Conservation (phyloP, 2,113 vertebrate species). For the Peromyscus maniculatus region DNA sequence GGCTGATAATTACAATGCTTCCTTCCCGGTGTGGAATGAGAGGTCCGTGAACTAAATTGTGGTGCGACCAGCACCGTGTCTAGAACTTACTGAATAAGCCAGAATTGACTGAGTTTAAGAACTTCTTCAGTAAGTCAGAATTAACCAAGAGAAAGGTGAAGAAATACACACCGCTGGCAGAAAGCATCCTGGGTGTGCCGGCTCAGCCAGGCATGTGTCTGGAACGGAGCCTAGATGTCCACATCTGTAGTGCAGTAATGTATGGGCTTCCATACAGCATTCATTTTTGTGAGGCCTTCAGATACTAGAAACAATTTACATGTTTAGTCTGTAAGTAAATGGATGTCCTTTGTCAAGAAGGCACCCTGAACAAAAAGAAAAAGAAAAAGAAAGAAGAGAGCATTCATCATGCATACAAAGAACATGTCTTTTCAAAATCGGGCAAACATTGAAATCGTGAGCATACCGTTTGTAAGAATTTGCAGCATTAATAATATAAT, state of each 20-base stretch:
- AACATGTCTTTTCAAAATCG: constrained; percentile 17
- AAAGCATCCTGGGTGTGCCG: not conserved
- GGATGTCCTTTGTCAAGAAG: constrained; percentile 27
- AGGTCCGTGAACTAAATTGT: not conserved
- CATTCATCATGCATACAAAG: constrained; percentile 32
- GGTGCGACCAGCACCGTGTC: not conserved
- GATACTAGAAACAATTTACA: constrained; percentile 8
- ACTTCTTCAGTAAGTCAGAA: constrained; percentile 40
- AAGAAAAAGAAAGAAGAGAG: not conserved
- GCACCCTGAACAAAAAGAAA: not conserved
- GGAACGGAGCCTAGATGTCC: not conserved
- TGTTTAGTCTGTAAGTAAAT: constrained; percentile 56
- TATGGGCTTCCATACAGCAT: constrained; percentile 4
- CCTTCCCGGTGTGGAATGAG: not conserved
- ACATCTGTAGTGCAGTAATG: not conserved
- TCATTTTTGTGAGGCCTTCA: not conserved
- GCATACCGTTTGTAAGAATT: constrained; percentile 35
- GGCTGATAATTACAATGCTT: not conserved
- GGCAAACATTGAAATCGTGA: constrained; percentile 45
- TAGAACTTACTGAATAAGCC: constrained; percentile 34
- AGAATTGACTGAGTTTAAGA: constrained; percentile 18
- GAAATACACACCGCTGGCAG: not conserved
- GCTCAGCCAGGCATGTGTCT: not conserved
- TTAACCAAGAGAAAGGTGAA: not conserved
- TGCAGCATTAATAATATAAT: not conserved